Conservation (phyloP, 2,888 invertebrate genomes). For the Caenorhabditis doughertyi region DNA sequence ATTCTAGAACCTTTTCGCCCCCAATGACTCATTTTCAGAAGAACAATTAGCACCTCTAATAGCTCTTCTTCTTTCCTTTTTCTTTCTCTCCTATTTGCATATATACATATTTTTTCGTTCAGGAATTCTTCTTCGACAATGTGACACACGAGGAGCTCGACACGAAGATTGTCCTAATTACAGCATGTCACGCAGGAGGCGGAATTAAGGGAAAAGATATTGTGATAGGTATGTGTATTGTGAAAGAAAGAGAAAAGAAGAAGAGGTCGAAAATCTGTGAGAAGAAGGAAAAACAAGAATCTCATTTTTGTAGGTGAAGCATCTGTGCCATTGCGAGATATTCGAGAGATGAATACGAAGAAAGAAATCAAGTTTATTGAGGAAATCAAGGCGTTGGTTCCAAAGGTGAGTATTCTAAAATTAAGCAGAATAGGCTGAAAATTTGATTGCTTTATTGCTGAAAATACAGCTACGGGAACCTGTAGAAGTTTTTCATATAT, state of each 20-base stretch:
- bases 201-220: slow-evolving; percentile 69
- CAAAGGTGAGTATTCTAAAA: slow-evolving; percentile 72
- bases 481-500: too few relatives aligned
- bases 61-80: not conserved
- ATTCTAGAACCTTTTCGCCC: not conserved
- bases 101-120: slow-evolving; percentile 65
- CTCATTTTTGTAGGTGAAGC: slow-evolving; percentile 79
- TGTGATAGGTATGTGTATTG: slow-evolving; percentile 55
- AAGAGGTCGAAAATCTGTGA: not conserved
- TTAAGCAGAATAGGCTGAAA: not conserved
- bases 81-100: slow-evolving; percentile 34
- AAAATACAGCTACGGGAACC: too few relatives aligned
- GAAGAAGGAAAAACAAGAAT: not conserved
- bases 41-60: slow-evolving; percentile 44
- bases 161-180: slow-evolving; percentile 82
- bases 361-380: slow-evolving; percentile 84
- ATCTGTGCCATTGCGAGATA: slow-evolving; percentile 83
- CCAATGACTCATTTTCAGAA: slow-evolving; percentile 13
- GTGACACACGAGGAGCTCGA: slow-evolving; percentile 83
- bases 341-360: slow-evolving; percentile 82
- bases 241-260: slow-evolving; percentile 72
- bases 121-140: slow-evolving; percentile 84
- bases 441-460: too few relatives aligned
- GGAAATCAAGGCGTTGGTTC: slow-evolving; percentile 82
- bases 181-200: slow-evolving; percentile 83